Base-by-base conservation (phyloP, 2,888 invertebrate species). In the Nowickia ferox region DNA sequence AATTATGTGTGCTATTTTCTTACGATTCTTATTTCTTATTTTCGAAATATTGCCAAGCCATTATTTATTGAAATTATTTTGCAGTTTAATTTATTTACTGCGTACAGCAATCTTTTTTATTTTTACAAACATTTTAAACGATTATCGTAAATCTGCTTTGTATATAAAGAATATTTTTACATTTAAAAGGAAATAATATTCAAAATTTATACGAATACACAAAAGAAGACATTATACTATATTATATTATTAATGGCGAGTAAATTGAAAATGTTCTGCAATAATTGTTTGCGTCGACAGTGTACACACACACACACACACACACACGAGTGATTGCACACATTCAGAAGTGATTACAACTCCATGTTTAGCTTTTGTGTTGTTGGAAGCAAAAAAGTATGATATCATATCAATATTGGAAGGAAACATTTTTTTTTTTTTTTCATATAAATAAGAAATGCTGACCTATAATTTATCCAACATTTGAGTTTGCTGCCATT, bases 21-120 rank as follows among this genome's bases (percentile, higher is more conserved):
- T 9, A 17, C 13, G n/a, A 17, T 78, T 30, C n/a, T n/a, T n/a
- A n/a, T n/a, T n/a, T n/a, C n/a, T n/a, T 11, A 13, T 11, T 15
- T 38, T 9, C n/a, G 40, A 15, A n/a, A n/a, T 19, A 9, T 13
- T 30, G 44, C 48, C 42, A 30, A 61, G 1, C 6, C 19, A 53
- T 61, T 44, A 71, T 63, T 78, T 69, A 42, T 59, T 68, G 19
- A 42, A 51, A 13, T 17, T 40, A 22, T 42, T 53, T 51, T 44
- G 53, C 30, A 53, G 17, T 51, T 78, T 19, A 53, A 61, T 61
- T 69, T 78, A 53, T 61, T 51, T 22, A 69, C 61, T 30, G 63
- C 15, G 30, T 46, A 38, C 59, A 15, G 5, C 13, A 38, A 40
- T 68, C 10, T n/a, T 30, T 68, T 17, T 66, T 44, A 38, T 9